A percentile compares a stretch with the other conserved stretches of the same genome.
Conservation (phyloP, 2,888 invertebrate species). For the Perizoma affinitatum region DNA sequence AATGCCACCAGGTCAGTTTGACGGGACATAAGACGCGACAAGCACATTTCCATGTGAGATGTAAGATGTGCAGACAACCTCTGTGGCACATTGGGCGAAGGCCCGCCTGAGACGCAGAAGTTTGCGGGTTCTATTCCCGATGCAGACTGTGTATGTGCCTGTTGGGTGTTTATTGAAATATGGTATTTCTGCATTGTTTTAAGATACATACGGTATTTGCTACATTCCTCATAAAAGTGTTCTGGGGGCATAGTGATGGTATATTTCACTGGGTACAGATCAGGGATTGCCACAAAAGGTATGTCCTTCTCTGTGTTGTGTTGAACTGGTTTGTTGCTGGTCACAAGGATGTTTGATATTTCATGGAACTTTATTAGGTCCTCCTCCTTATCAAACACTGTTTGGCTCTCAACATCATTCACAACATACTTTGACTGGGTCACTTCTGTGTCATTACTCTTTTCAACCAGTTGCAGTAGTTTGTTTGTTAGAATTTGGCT, state of each 20-base stretch:
- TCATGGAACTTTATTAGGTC: slow-evolving; percentile 87
- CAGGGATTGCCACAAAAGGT: slow-evolving; percentile 84
- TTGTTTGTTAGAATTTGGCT: slow-evolving; percentile 87
- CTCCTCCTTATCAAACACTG: slow-evolving; percentile 84
- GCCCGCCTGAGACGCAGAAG: too few relatives aligned
- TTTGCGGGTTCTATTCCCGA: too few relatives aligned
- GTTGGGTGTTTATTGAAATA: too few relatives aligned
- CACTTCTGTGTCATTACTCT: slow-evolving; percentile 80
- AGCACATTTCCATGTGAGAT: too few relatives aligned
- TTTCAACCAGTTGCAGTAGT: slow-evolving; percentile 88
- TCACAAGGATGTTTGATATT: slow-evolving; percentile 86
- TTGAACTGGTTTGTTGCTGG: slow-evolving; percentile 85
- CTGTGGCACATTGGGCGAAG: too few relatives aligned
- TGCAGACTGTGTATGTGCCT: too few relatives aligned
- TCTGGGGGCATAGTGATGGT: slow-evolving; percentile 86
- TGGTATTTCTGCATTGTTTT: neutral
- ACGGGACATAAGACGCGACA: too few relatives aligned
- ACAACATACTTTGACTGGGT: slow-evolving; percentile 83
- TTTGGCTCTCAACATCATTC: slow-evolving; percentile 84
- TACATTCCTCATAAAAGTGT: slow-evolving; percentile 86
- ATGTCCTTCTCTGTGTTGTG: slow-evolving; percentile 79
- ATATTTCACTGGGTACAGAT: slow-evolving; percentile 89
- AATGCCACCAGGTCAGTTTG: too few relatives aligned
- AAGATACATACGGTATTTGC: slow-evolving; percentile 88
- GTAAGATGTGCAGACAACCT: too few relatives aligned